Percentiles rank a stretch among this genome's conserved stretches.
phyloP scores from a whole-genome alignment of 2,888 invertebrate species.

The Rhagium mordax region DNA sequence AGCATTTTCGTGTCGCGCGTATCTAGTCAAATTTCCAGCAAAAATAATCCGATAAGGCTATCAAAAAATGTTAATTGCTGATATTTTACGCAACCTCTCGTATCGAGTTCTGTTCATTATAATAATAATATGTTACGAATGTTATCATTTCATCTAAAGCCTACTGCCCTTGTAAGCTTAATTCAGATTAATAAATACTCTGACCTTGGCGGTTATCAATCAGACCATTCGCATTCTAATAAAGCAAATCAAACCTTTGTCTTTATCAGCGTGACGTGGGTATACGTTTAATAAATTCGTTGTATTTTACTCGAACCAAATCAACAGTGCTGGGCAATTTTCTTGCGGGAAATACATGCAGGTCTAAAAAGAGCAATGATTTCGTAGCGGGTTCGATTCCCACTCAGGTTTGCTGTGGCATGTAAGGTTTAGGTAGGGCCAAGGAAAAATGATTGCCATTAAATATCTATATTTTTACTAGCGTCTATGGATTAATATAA shows the following conservation, averaged over 20 bases:
- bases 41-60: not conserved
- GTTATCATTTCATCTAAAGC: slow-evolving; percentile 25
- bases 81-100: slow-evolving; percentile 12
- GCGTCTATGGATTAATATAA: too few relatives aligned
- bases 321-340: not conserved
- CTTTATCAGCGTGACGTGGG: not conserved
- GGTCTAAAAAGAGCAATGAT: not conserved
- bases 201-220: slow-evolving; percentile 20
- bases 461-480: too few relatives aligned
- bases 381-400: too few relatives aligned
- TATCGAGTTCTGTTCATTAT: not conserved
- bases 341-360: not conserved
- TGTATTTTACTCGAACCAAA: not conserved
- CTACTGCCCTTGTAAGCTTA: slow-evolving; percentile 14
- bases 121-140: slow-evolving; percentile 20
- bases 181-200: slow-evolving; percentile 13
- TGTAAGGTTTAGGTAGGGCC: too few relatives aligned
- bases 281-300: not conserved
- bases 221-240: slow-evolving; percentile 2
- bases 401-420: too few relatives aligned
- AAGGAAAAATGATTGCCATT: too few relatives aligned
- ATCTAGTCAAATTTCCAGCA: not conserved
- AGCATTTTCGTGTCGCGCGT: not conserved
- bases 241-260: slow-evolving; percentile 6
- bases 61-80: slow-evolving; percentile 15